Base-by-base conservation (phyloP, 2,888 invertebrate genomes). In the Synergus itoensis region DNA sequence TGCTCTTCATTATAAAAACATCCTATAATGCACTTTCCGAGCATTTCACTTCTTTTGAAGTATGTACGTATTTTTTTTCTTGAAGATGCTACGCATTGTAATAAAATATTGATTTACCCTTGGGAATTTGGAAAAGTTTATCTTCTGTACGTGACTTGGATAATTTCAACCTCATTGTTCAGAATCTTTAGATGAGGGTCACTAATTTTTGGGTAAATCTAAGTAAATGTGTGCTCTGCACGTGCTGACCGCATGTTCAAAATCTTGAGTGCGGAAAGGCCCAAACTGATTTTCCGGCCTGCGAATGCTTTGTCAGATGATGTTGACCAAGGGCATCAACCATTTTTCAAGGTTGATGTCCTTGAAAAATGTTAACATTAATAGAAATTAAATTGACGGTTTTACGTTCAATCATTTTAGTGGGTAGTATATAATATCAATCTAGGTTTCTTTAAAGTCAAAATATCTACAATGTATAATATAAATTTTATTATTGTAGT, bases 201-300 rank as follows among this genome's bases (percentile, higher is more conserved):
- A 48, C 67, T 45, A 21, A 69, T 65, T 69, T 69, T 69, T 48
- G 69, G 28, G 69, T 48, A 69, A 69, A 69, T 69, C 69, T 69
- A 69, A 69, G 69, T 48, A 48, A 45, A 69, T 69, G 69, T 84
- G 82, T 78, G 80, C 65, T 41, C 40, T 67, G 84, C 86, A 85
- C 86, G 86, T 86, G 86, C 83, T 83, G 79, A 83, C 86, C 85
- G 83, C 79, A 85, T 85, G 86, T 79, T 84, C 45, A 36, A 65
- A 80, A 81, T 80, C 79, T 63, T 53, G 64, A 28, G 40, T 18
- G n/a, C 40, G 18, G 43, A 45, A 69, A n/a, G 40, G 0, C 45
- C 21, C 28, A n/a, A 53, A 73, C 11, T 53, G 16, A 36, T 28
- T 48, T 73, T 69, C 48, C 69, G 69, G 28, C 28, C 36, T 73